A percentile compares a stretch with the other conserved stretches of the same genome.
Conservation (phyloP, 2,113 vertebrate species). For the Brachypodius melanocephalos region DNA sequence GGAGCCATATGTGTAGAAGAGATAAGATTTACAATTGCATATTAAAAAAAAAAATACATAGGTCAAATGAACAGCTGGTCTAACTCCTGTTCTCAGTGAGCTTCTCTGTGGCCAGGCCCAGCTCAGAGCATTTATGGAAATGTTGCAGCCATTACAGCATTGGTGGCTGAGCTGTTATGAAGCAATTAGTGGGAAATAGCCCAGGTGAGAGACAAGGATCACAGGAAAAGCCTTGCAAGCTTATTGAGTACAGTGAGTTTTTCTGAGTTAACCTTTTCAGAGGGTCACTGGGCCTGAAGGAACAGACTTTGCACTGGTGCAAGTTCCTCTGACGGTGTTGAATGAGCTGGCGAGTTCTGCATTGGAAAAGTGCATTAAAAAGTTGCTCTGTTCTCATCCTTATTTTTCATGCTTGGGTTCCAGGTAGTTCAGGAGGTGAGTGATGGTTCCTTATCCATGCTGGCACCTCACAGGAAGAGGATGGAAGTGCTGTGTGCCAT, state of each 20-base stretch:
- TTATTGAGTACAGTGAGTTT: neutral
- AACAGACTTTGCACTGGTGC: neutral
- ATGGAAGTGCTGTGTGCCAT: neutral
- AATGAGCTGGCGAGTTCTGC: neutral
- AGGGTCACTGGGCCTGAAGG: neutral
- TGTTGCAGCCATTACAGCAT: neutral
- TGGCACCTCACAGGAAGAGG: fast-evolving
- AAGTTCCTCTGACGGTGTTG: neutral
- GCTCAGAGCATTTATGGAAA: neutral
- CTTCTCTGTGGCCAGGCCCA: neutral
- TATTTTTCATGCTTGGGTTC: neutral
- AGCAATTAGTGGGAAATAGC: neutral
- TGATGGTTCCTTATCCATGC: fast-evolving
- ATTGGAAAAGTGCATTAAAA: neutral
- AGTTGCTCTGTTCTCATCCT: neutral
- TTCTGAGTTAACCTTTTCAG: neutral
- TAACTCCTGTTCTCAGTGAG: neutral
- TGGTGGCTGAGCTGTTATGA: neutral
- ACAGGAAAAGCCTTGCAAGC: neutral
- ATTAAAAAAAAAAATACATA: neutral
- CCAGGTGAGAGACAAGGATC: neutral
- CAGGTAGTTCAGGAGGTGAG: neutral
- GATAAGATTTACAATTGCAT: constrained; percentile 41
- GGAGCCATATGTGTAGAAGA: constrained; percentile 8
- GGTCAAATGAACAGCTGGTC: neutral